Percentiles rank a stretch among this genome's conserved stretches.
These are phyloP conservation scores for Uloborus diversus DNA, from an alignment of 1,140 invertebrate genomes.

Conservation along the genomic window DNA sequence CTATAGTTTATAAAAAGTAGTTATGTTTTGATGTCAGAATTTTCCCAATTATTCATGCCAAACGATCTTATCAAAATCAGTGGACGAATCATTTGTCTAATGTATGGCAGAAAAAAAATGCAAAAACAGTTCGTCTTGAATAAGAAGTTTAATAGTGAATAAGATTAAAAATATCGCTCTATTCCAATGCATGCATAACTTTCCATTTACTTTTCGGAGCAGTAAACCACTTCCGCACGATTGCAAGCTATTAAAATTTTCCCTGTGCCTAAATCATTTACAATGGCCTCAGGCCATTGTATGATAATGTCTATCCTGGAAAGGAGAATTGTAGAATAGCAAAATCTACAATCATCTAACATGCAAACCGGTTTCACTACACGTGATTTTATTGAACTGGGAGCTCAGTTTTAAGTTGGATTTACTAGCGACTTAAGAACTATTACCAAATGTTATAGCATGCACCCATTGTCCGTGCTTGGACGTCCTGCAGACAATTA, in stretches of 20 bases:
- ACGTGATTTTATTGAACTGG: neutral
- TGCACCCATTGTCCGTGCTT: constrained; percentile 33
- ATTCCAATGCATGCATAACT: too few species aligned
- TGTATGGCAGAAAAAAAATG: too few species aligned
- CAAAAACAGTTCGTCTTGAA: too few species aligned
- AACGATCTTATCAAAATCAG: too few species aligned
- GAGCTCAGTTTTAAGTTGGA: constrained; percentile 32
- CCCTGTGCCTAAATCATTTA: constrained; percentile 3
- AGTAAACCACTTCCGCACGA: constrained; percentile 30
- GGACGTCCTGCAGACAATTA: constrained; percentile 15
- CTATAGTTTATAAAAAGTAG: too few species aligned
- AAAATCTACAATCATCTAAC: constrained; percentile 12
- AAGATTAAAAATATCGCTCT: too few species aligned
- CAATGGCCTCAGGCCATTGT: constrained; percentile 1
- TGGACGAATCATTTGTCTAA: too few species aligned
- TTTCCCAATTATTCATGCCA: too few species aligned
- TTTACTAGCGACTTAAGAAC: constrained; percentile 26
- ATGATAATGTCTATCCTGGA: constrained; percentile 29
- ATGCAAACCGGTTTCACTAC: constrained; percentile 38
- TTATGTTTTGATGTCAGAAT: too few species aligned
- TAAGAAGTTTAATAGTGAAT: too few species aligned
- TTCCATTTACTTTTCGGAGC: neutral
- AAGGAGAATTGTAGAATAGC: neutral
- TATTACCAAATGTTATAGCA: constrained; percentile 30
- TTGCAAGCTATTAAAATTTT: neutral